phyloP scores from a whole-genome alignment of 2,797 vertebrate species.

The Luscinia megarhynchos region DNA sequence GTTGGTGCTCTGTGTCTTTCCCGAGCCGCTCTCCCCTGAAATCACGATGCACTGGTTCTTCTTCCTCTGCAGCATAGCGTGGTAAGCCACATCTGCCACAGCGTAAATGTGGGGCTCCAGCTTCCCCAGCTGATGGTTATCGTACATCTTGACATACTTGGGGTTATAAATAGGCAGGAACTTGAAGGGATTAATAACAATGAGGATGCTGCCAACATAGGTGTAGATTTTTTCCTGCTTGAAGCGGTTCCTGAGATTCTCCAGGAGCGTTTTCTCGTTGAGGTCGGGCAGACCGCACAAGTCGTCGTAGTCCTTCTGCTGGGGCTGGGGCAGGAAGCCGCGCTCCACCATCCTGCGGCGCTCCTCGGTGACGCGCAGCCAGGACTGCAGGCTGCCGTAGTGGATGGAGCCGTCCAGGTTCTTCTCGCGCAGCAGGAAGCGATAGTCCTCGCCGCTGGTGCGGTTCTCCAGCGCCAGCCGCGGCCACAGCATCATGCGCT shows the following conservation, averaged over 20 bases:
- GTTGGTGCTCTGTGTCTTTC: constrained; percentile 99
- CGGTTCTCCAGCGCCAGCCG: constrained; percentile 94
- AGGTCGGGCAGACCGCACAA: constrained; percentile 91
- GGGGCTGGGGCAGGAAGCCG: constrained; percentile 91
- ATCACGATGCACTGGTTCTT: constrained; percentile 98
- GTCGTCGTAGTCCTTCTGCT: constrained; percentile 90
- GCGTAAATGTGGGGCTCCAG: constrained; percentile 97
- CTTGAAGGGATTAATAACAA: constrained; percentile 96
- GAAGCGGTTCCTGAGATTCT: constrained; percentile 94
- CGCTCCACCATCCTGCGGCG: constrained; percentile 91
- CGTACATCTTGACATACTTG: constrained; percentile 99
- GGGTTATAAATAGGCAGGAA: constrained; percentile 99
- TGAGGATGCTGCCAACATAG: constrained; percentile 95
- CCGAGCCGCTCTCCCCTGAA: constrained; percentile 97
- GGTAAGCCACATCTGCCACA: constrained; percentile 96
- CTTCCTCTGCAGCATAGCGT: constrained; percentile 93
- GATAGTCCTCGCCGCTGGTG: constrained; percentile 91
- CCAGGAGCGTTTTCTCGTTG: constrained; percentile 94
- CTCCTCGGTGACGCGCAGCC: constrained; percentile 93
- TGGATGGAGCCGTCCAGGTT: constrained; percentile 97
- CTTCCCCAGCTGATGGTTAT: constrained; percentile 94
- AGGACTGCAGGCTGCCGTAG: constrained; percentile 96
- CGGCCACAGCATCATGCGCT: constrained; percentile 99
- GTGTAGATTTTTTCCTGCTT: constrained; percentile 98
- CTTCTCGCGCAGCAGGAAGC: constrained; percentile 95